Conservation (phyloP, 2,888 invertebrate genomes). For the Periphyllus acericola region DNA sequence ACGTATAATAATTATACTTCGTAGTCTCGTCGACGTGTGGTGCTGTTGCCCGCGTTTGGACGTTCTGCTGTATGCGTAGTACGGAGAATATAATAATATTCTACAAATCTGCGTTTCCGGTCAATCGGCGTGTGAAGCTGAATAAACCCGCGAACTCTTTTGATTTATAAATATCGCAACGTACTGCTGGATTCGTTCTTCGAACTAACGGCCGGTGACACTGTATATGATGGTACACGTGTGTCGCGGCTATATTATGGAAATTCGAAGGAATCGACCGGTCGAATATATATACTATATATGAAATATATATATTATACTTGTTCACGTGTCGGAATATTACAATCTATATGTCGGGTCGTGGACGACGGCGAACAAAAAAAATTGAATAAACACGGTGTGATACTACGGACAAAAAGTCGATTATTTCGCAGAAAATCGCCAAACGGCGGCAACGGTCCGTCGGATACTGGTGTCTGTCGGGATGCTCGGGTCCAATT, state of each 20-base stretch:
- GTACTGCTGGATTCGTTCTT: neutral
- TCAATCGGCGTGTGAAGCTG: slow-evolving; percentile 48
- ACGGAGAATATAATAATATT: neutral
- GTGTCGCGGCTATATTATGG: neutral
- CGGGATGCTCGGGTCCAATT: slow-evolving; percentile 31
- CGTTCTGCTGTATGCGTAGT: neutral
- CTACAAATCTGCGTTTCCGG: neutral
- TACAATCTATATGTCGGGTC: neutral
- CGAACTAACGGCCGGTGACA: slow-evolving; percentile 35
- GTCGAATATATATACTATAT: neutral
- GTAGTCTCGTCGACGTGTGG: slow-evolving; percentile 14
- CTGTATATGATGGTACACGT: neutral
- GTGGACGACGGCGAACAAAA: neutral
- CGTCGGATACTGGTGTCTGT: slow-evolving; percentile 60
- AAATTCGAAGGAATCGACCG: slow-evolving; percentile 21
- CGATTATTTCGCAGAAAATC: slow-evolving; percentile 4
- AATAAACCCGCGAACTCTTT: slow-evolving; percentile 46
- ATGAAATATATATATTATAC: neutral
- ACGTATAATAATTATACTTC: neutral
- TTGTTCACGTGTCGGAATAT: too few relatives aligned
- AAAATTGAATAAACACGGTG: neutral
- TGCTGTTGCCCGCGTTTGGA: slow-evolving; percentile 42
- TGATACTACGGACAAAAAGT: neutral
- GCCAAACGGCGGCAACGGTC: slow-evolving; percentile 61
- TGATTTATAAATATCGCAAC: neutral